A percentile compares a stretch with the other conserved stretches of the same genome.
These are phyloP conservation scores for Laticauda laticaudata DNA, from an alignment of 2,113 vertebrate species.

Conservation along the genomic window DNA sequence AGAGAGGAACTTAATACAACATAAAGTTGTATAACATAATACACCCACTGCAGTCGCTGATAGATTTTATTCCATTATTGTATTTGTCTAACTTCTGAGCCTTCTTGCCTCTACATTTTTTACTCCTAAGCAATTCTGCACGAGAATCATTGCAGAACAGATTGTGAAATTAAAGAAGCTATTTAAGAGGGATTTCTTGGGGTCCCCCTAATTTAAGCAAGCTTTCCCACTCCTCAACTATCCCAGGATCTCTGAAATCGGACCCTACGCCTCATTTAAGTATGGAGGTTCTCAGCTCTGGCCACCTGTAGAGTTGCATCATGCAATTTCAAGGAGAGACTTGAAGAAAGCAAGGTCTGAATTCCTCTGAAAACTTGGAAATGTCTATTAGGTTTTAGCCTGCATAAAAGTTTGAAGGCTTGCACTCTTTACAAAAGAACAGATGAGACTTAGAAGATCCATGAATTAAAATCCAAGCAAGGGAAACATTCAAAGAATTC, in stretches of 20 bases:
- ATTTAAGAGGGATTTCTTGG: not conserved
- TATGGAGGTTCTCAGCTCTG: not conserved
- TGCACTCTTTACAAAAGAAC: not conserved
- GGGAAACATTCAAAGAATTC: not conserved
- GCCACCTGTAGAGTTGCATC: not conserved
- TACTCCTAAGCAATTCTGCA: constrained; percentile 13
- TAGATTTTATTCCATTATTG: constrained; percentile 80
- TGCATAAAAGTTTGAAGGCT: not conserved
- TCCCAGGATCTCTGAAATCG: not conserved
- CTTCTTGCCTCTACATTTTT: constrained; percentile 74
- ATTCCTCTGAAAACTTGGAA: not conserved
- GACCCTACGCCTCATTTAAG: not conserved
- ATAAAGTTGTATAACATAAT: constrained; percentile 75
- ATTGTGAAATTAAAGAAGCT: not conserved
- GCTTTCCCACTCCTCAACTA: not conserved
- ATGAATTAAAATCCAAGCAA: not conserved
- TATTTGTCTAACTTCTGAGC: constrained; percentile 67
- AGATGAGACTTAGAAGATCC: not conserved
- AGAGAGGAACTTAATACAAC: constrained; percentile 66
- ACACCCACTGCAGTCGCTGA: constrained; percentile 77
- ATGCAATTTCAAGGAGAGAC: not conserved
- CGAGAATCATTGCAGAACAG: not conserved
- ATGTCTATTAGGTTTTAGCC: not conserved
- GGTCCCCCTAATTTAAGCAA: not conserved
- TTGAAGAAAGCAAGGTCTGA: not conserved